Evolutionary conservation across 1,140 invertebrate species (phyloP).

Genomic region (Glomeris maerens): DNA sequence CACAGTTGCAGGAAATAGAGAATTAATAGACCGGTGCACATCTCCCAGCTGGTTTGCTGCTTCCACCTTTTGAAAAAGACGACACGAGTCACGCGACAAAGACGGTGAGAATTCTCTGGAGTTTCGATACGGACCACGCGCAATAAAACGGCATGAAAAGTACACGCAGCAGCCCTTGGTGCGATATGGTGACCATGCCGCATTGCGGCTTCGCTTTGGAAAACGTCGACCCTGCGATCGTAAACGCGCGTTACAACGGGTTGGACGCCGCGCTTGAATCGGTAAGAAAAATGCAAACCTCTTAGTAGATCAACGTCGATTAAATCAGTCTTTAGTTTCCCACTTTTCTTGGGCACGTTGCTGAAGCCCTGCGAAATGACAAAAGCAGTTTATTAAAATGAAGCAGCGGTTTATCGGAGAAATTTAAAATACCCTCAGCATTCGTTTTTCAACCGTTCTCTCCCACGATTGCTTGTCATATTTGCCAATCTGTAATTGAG

Average conservation of each 20-base stretch:
- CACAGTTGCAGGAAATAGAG: constrained; percentile 59
- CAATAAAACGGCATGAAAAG: constrained; percentile 65
- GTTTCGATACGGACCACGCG: constrained; percentile 58
- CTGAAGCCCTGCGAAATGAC: constrained; percentile 49
- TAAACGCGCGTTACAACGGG: not conserved
- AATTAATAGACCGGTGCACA: constrained; percentile 50
- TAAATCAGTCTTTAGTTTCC: constrained; percentile 75
- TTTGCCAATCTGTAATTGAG: constrained; percentile 87
- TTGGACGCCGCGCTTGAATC: not conserved
- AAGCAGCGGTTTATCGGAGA: not conserved
- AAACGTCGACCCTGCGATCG: constrained; percentile 64
- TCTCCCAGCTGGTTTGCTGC: not conserved
- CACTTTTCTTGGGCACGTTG: constrained; percentile 69
- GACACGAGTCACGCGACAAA: constrained; percentile 57
- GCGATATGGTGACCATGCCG: constrained; percentile 62
- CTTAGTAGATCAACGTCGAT: constrained; percentile 91
- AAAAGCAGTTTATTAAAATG: constrained; percentile 12
- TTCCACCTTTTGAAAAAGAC: not conserved
- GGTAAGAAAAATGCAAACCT: constrained; percentile 34
- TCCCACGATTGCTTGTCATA: constrained; percentile 97
- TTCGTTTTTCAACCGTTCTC: constrained; percentile 75
- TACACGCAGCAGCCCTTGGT: constrained; percentile 58
- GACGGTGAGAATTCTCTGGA: constrained; percentile 58
- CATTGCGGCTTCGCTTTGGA: constrained; percentile 85
- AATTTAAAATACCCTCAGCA: constrained; percentile 39